Evolutionary conservation across 2,888 invertebrate genomes (phyloP), one percentile per base, ranked within the genome.

Genomic region (Sarcophaga variegata): DNA sequence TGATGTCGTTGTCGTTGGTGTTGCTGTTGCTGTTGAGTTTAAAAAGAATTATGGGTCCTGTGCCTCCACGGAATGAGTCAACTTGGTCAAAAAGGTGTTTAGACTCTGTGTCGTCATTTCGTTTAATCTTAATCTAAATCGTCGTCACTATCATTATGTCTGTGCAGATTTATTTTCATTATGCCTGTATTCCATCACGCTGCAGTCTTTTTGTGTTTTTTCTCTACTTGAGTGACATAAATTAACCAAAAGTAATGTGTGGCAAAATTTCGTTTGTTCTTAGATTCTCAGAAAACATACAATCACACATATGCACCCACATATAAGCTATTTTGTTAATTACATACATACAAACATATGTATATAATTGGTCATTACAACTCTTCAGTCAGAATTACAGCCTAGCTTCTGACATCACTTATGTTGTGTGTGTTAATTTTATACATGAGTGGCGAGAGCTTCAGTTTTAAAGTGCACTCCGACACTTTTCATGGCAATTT

Each of bases 1-100:
- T 72, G 45, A 63, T 20, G 54, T 63, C 63, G 79, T 63, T 64
- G 27, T 64, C 22, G 22, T 22, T 22, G 27, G 27, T 27, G 27
- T 27, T 27, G 8, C 6, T 37, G 37, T 37, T 37, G 66, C 59
- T 76, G 77, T 81, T 64, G 45, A 63, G 64, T 77, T 37, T 70
- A 79, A 74, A 85, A 85, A 81, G 84, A 88, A 80, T 87, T 89
- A 89, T 89, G 84, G 83, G 80, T 81, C 81, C 76, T 83, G 22
- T 78, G 70, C 20, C 72, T 47, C 62, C 62, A 17, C 67, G 64
- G 3, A 64, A 77, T 86, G 86, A 82, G 84, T 85, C 80, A 78
- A 88, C 81, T 86, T 87, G 89, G 89, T 89, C 89, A 89, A 88
- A 37, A 89, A 89, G 89, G 89, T 89, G 89, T 88, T 85, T 86